These are phyloP conservation scores for Epirrhoe alternata DNA, from an alignment of 2,888 invertebrate genomes.

Conservation along the genomic window DNA sequence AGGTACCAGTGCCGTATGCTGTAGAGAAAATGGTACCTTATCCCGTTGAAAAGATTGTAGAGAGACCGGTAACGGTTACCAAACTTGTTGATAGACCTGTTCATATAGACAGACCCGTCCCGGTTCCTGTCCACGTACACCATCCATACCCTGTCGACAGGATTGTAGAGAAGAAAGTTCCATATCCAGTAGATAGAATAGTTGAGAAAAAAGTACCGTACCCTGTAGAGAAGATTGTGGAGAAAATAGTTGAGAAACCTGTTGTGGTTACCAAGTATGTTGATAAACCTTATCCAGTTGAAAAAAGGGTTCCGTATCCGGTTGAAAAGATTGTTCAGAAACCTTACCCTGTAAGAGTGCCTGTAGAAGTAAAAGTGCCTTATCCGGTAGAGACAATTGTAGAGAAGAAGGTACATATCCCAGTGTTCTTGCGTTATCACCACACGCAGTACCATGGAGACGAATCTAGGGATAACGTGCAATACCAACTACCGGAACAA, in stretches of 20 bases:
- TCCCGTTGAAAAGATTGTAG: constrained; percentile 80
- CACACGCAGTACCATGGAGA: constrained; percentile 33
- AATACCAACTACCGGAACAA: constrained; percentile 45
- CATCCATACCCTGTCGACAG: constrained; percentile 82
- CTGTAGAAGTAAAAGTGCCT: constrained; percentile 79
- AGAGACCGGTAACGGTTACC: constrained; percentile 82
- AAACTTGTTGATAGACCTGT: constrained; percentile 75
- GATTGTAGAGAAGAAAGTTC: constrained; percentile 79
- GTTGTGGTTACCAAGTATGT: constrained; percentile 43
- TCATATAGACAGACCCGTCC: constrained; percentile 71
- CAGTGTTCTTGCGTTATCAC: constrained; percentile 46
- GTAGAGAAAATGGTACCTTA: constrained; percentile 79
- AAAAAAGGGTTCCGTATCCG: constrained; percentile 83
- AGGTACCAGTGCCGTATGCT: constrained; percentile 80
- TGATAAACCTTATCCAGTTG: constrained; percentile 54
- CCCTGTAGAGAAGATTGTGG: constrained; percentile 63
- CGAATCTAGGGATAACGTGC: constrained; percentile 45
- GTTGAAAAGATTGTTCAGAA: constrained; percentile 75
- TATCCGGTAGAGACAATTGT: constrained; percentile 73
- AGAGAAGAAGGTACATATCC: constrained; percentile 70
- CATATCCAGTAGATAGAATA: constrained; percentile 75
- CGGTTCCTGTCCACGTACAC: constrained; percentile 68
- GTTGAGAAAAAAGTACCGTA: constrained; percentile 81
- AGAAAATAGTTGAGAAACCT: constrained; percentile 68
- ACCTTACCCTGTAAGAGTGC: constrained; percentile 84